Evolutionary conservation across 2,113 vertebrate species (phyloP).

Genomic region (Saiga tatarica): DNA sequence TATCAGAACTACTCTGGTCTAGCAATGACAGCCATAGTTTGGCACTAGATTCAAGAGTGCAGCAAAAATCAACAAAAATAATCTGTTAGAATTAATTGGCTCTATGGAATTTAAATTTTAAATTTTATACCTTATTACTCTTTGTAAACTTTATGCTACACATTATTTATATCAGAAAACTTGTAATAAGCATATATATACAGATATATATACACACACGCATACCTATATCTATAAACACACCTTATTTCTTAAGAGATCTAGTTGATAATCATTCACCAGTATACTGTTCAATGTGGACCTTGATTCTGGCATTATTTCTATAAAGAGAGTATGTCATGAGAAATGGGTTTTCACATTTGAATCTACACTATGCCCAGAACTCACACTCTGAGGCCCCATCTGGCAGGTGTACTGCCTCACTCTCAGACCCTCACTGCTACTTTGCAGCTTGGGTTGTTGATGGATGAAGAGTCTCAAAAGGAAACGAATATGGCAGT

Average conservation of each 20-base stretch:
- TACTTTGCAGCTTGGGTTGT: not conserved
- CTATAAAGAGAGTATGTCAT: not conserved
- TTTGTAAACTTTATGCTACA: not conserved
- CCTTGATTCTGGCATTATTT: not conserved
- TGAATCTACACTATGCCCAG: not conserved
- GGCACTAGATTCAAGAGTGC: not conserved
- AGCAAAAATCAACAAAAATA: not conserved
- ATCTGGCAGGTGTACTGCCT: not conserved
- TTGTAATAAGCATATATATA: not conserved
- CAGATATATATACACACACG: not conserved
- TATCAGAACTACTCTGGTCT: not conserved
- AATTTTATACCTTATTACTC: not conserved
- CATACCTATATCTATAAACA: not conserved
- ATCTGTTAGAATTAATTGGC: not conserved
- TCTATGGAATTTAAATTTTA: not conserved
- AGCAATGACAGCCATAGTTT: not conserved
- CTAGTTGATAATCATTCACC: not conserved
- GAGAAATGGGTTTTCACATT: not conserved
- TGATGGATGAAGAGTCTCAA: not conserved
- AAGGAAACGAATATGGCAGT: not conserved
- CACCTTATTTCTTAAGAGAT: not conserved
- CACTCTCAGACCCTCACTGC: not conserved
- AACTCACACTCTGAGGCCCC: not conserved
- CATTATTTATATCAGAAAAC: not conserved
- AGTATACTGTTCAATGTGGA: not conserved